Evolutionary conservation across 2,888 invertebrate genomes (phyloP), one percentile per base, ranked within the genome.

Genomic region (Pandemis corylana): DNA sequence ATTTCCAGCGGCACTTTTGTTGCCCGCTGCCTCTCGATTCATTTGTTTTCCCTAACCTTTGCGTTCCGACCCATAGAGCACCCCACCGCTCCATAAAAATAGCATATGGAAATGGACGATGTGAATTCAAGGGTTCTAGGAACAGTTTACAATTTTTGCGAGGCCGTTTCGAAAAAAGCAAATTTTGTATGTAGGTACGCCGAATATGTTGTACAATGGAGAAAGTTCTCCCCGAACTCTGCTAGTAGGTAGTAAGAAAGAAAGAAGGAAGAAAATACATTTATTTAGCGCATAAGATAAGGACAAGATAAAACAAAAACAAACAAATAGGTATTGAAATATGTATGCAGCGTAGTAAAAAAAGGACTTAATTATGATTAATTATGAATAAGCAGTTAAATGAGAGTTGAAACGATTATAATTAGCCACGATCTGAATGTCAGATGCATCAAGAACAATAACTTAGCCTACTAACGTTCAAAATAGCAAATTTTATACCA

Each of bases 1-100:
- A 76, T 76, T 76, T 74, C 71, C 76, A 74, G 76, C 65, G 72
- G 42, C 76, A 70, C 73, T 76, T 76, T 72, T 72, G 76, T 65
- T 69, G 69, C 65, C 69, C 49, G 68, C 72, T 59, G 72, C 72
- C 72, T 68, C 76, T 68, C 72, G 76, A 76, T 72, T 68, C 72
- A 76, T 72, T 76, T 69, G 71, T 75, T 74, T 75, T 71, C 75
- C 67, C 71, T 75, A 75, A 75, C 75, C 75, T 71, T 71, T 67
- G 65, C 74, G 62, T 71, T 62, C 65, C 75, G 56, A 71, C 74
- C 65, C 69, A 61, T 69, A 59, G 56, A 65, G 69, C 53, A 51
- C 67, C 59, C 49, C 67, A 53, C 51, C 49, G 59, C 74, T 74
- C 69, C 65, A 69, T 70, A 69, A 74, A 68, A 74, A 70, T 74